Percentiles rank a stretch among this genome's conserved stretches.
These are phyloP conservation scores for Calliopsis andreniformis DNA, from an alignment of 1,140 invertebrate species.

Conservation along the genomic window DNA sequence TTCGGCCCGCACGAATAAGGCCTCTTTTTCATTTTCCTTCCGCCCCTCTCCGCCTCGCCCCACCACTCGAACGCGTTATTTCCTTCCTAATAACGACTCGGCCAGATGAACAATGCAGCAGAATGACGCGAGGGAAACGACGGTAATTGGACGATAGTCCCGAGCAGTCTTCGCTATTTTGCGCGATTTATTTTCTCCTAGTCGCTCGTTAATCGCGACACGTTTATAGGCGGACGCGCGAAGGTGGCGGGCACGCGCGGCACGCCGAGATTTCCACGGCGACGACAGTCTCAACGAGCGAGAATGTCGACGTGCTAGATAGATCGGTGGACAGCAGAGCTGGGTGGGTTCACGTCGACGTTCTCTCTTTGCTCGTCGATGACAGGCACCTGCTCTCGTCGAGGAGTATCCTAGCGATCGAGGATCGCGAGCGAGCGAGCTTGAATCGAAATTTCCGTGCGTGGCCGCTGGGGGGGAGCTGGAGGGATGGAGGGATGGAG, in stretches of 20 bases:
- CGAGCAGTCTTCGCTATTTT: not conserved
- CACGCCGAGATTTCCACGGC: conserved; percentile 41
- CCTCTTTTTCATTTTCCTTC: not conserved
- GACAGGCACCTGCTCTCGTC: conserved; percentile 4
- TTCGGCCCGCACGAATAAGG: conserved; percentile 6
- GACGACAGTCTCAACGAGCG: conserved; percentile 37
- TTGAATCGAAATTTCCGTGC: too few relatives aligned
- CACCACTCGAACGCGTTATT: not conserved
- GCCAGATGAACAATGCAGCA: too few relatives aligned
- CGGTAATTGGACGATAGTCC: not conserved
- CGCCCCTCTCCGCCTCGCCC: too few relatives aligned
- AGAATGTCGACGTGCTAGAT: conserved; percentile 40
- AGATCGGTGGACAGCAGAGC: conserved; percentile 36
- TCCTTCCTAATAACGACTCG: not conserved
- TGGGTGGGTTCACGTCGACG: conserved; percentile 28
- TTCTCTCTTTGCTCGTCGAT: conserved; percentile 28
- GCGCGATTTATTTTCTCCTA: conserved; percentile 2
- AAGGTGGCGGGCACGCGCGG: conserved; percentile 32
- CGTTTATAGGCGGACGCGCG: conserved; percentile 14
- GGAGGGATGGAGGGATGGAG: conserved; percentile 3
- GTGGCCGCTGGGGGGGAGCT: too few relatives aligned
- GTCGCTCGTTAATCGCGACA: not conserved
- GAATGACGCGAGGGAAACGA: not conserved
- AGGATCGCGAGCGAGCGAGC: too few relatives aligned
- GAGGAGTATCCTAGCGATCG: too few relatives aligned